Evolutionary conservation across 1,140 invertebrate species (phyloP), one percentile per base, ranked within the genome.

Genomic region (Conus ventricosus): DNA sequence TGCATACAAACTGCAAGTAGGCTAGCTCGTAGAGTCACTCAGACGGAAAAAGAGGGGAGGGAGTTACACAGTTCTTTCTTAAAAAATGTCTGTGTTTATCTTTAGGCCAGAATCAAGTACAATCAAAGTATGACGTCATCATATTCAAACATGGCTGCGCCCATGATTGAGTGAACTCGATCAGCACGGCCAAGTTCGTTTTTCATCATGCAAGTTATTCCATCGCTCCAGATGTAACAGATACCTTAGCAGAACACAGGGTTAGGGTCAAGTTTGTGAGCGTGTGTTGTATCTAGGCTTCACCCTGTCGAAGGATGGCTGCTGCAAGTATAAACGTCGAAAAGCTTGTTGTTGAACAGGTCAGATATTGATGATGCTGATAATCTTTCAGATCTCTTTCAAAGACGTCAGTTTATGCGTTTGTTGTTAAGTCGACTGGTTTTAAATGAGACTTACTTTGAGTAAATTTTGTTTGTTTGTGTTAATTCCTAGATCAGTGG

Each of bases 61-160:
- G 39, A 39, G 39, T 39, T 39, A n/a, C n/a, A n/a, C n/a, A 39
- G 39, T 39, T 39, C 39, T 39, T 39, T 39, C 3, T 39, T 39
- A 39, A 39, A 39, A 39, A 39, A 39, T 39, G 39, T 39, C 39
- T 39, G 39, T 39, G 39, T 39, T 39, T 39, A 39, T 39, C 39
- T 39, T 39, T 39, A 39, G 3, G 39, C 39, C 39, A 39, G 39
- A 39, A 39, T 39, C 39, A 39, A 39, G 39, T 39, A 39, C 39
- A 39, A 39, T 39, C 39, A 39, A 39, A 39, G 39, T 55, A 57
- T 87, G 85, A 87, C 85, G 75, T 87, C 85, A 87, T 87, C 4
- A 15, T 11, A 39, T 7, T 39, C 25, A 57, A 87, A 87, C 23
- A 87, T 87, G 85, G 85, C 85, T 39, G 75, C 85, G 71, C 75